Conservation (phyloP, 2,797 vertebrate genomes). For the Channallabes apus region DNA sequence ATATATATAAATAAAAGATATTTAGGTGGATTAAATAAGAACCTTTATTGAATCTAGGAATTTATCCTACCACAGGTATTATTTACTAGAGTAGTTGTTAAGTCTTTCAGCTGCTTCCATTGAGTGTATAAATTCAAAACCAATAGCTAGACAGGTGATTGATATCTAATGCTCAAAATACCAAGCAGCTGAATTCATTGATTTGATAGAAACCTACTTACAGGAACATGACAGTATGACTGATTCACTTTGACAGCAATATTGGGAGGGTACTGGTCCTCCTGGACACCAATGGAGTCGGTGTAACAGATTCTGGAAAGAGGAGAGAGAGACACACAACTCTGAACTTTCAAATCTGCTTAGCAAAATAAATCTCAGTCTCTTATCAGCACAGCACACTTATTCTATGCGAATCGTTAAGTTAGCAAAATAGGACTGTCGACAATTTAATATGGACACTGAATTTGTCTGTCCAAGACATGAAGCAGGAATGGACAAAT, state of each 20-base stretch:
- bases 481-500: not conserved
- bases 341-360: not conserved
- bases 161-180: not conserved
- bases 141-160: not conserved
- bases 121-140: not conserved
- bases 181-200: not conserved
- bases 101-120: no score
- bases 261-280: slow-evolving; percentile 98
- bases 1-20: no score
- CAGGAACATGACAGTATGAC: slow-evolving; percentile 97
- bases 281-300: slow-evolving; percentile 91
- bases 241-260: slow-evolving; percentile 98
- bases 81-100: not conserved
- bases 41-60: not conserved
- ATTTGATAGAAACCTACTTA: slow-evolving; percentile 68
- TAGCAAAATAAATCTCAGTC: not conserved
- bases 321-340: not conserved
- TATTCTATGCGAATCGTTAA: not conserved
- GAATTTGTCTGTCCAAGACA: not conserved
- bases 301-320: slow-evolving; percentile 92
- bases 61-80: not conserved
- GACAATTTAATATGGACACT: not conserved
- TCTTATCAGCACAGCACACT: not conserved
- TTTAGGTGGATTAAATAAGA: no score
- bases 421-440: not conserved